These are phyloP conservation scores for Cordilura impudica DNA, from an alignment of 2,888 invertebrate species.

Conservation along the genomic window DNA sequence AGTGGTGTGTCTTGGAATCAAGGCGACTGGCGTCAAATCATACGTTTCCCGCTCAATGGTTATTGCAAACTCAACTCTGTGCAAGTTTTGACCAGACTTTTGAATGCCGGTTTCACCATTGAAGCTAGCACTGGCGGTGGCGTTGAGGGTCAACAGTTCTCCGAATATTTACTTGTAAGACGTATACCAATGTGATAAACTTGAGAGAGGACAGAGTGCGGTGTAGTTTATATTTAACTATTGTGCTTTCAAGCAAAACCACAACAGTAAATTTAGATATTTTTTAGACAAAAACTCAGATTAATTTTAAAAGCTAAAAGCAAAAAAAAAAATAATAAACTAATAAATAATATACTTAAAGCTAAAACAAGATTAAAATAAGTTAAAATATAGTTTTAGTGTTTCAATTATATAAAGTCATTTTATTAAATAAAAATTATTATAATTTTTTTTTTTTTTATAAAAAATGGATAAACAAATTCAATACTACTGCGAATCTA, in stretches of 20 bases:
- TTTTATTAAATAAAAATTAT: background rate
- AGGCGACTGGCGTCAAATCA: constrained; percentile 88
- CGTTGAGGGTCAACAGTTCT: constrained; percentile 93
- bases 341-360: constrained; percentile 17
- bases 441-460: too few relatives aligned
- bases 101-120: constrained; percentile 88
- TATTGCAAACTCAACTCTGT: constrained; percentile 93
- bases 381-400: background rate
- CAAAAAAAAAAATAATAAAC: constrained; percentile 13
- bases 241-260: constrained; percentile 20
- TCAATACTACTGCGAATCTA: too few relatives aligned
- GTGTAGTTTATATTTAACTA: constrained; percentile 45
- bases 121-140: constrained; percentile 92
- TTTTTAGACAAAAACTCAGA: constrained; percentile 12
- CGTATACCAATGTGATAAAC: constrained; percentile 78
- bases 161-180: constrained; percentile 90
- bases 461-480: background rate
- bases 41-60: constrained; percentile 91
- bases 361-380: constrained; percentile 17
- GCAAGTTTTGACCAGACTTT: constrained; percentile 89
- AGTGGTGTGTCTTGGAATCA: constrained; percentile 90
- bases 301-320: constrained; percentile 36
- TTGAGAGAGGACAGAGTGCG: constrained; percentile 27
- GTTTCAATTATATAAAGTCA: constrained; percentile 8
- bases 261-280: constrained; percentile 19